Evolutionary conservation across 2,888 invertebrate species (phyloP).

Genomic region (Opisthograptis luteolata): DNA sequence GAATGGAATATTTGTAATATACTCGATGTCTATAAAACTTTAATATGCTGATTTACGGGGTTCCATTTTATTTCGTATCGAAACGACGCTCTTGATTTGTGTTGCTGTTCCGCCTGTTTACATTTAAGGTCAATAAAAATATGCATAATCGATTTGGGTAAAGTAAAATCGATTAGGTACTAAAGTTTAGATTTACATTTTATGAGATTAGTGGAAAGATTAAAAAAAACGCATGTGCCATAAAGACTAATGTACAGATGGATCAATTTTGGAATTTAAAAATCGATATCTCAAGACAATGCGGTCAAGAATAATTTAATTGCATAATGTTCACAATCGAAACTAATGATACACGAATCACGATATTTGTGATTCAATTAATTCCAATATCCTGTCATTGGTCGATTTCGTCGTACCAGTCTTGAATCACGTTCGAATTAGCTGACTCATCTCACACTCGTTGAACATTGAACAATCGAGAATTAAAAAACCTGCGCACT

Average conservation of each 20-base stretch:
- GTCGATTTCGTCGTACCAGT: slow-evolving; percentile 11
- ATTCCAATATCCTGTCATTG: background rate
- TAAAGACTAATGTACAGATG: no score
- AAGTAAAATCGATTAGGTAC: slow-evolving; percentile 11
- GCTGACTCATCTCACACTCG: slow-evolving; percentile 29
- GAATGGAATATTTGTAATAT: slow-evolving; percentile 14
- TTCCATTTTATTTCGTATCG: slow-evolving; percentile 11
- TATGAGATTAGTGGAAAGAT: slow-evolving; percentile 4
- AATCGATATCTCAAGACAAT: background rate
- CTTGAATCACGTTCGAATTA: slow-evolving; percentile 28
- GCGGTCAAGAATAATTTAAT: no score
- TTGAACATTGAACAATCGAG: slow-evolving; percentile 13
- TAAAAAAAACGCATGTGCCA: no score
- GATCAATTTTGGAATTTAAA: no score
- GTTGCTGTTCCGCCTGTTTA: slow-evolving; percentile 2
- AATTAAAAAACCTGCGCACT: background rate
- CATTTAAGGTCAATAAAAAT: slow-evolving; percentile 8
- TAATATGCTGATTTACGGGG: slow-evolving; percentile 23
- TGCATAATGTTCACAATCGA: no score
- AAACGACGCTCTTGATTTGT: slow-evolving; percentile 11
- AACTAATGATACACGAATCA: background rate
- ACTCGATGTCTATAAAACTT: slow-evolving; percentile 25
- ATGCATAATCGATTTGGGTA: slow-evolving; percentile 9
- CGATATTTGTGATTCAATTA: slow-evolving; percentile 10
- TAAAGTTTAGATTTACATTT: slow-evolving; percentile 11